Evolutionary conservation across 64 coral and sea anemone species (phyloP).

Genomic region (Stylophora pistillata): DNA sequence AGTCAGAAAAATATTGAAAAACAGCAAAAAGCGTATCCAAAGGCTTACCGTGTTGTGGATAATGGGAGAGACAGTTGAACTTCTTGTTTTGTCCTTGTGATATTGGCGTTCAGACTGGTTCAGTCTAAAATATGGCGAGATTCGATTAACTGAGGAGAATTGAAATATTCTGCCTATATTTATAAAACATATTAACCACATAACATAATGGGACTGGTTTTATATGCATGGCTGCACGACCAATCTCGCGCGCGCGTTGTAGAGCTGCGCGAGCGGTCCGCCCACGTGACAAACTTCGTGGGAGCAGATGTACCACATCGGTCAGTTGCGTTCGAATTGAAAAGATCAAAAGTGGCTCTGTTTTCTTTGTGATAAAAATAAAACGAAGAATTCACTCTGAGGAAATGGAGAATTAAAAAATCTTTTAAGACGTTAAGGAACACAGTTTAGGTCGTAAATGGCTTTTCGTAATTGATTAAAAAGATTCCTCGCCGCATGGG

Average conservation of each 20-base stretch:
- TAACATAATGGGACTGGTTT: constrained; percentile 76
- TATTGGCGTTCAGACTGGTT: constrained; percentile 6
- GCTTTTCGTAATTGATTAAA: not conserved
- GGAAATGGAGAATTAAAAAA: not conserved
- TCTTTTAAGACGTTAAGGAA: not conserved
- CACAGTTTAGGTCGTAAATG: not conserved
- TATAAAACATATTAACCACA: constrained; percentile 96
- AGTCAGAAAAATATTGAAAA: not conserved
- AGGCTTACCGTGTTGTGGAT: not conserved
- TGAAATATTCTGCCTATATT: constrained; percentile 93
- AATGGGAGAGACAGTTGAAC: not conserved
- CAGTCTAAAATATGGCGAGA: constrained; percentile 66
- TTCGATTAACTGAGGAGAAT: constrained; percentile 94
- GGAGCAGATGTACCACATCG: constrained; percentile 48
- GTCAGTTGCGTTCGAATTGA: constrained; percentile 10
- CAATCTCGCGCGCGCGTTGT: constrained; percentile 27
- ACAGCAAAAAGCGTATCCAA: not conserved
- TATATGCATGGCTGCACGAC: constrained; percentile 46
- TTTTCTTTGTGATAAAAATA: constrained; percentile 5
- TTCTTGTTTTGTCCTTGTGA: constrained; percentile 5
- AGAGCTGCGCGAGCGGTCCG: constrained; percentile 24
- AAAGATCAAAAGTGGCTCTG: not conserved
- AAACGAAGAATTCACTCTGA: not conserved
- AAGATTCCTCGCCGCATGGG: not conserved
- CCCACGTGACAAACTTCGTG: constrained; percentile 47